These are phyloP conservation scores for Cantharis lateralis DNA, from an alignment of 2,888 invertebrate genomes.

Conservation along the genomic window DNA sequence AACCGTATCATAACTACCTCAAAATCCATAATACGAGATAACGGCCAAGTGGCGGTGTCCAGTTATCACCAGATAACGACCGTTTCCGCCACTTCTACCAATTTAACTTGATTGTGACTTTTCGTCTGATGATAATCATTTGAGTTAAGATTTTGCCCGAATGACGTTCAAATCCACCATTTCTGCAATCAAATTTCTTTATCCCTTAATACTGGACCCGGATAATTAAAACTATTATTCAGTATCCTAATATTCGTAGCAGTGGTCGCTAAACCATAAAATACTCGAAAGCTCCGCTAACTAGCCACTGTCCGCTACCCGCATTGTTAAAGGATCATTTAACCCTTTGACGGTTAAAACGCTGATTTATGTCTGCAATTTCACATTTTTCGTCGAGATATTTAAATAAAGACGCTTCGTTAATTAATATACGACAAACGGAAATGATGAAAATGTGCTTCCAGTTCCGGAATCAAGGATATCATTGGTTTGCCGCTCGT, in stretches of 20 bases:
- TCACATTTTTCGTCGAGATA: constrained; percentile 36
- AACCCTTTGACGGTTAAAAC: constrained; percentile 47
- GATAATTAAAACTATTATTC: constrained; percentile 44
- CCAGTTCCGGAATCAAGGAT: constrained; percentile 17
- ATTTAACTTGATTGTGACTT: background rate
- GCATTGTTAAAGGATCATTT: constrained; percentile 54
- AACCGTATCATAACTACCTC: constrained; percentile 51
- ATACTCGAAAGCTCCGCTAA: constrained; percentile 30
- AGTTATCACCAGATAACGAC: constrained; percentile 4
- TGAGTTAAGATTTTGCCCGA: background rate
- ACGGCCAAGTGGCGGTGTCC: constrained; percentile 28
- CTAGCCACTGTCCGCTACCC: constrained; percentile 43
- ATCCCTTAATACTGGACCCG: constrained; percentile 22
- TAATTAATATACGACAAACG: constrained; percentile 34
- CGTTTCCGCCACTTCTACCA: constrained; percentile 8
- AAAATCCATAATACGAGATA: constrained; percentile 47
- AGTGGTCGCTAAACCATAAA: constrained; percentile 37
- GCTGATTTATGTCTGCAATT: constrained; percentile 40
- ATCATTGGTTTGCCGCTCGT: constrained; percentile 13
- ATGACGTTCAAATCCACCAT: background rate
- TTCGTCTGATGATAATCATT: background rate
- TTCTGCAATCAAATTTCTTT: background rate
- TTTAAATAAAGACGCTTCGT: constrained; percentile 36
- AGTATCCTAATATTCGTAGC: constrained; percentile 32
- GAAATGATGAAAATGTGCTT: constrained; percentile 36